Conservation (phyloP, 2,113 vertebrate species). For the Stictonetta naevosa region DNA sequence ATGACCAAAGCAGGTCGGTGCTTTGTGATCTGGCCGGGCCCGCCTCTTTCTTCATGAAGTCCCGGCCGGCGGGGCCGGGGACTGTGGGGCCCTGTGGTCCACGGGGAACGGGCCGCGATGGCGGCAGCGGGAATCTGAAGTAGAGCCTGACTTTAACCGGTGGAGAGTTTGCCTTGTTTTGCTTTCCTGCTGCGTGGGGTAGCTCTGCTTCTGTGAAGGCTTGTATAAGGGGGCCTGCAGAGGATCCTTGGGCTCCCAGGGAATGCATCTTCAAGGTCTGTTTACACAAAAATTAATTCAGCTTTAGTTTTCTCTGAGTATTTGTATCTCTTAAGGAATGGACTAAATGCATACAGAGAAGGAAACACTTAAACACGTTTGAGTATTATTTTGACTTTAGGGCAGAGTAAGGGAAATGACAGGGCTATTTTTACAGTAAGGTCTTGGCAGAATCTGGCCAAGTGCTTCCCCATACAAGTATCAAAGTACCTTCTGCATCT, state of each 20-base stretch:
- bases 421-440: not conserved
- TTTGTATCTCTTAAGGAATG: rapidly evolving
- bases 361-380: not conserved
- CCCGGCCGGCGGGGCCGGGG: not conserved
- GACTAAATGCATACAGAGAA: not conserved
- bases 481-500: not conserved
- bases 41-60: constrained; percentile 18
- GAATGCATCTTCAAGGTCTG: rapidly evolving
- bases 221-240: rapidly evolving
- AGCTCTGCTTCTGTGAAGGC: rapidly evolving
- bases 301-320: not conserved
- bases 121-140: rapidly evolving
- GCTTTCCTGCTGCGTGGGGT: rapidly evolving
- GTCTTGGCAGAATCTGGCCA: not conserved
- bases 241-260: rapidly evolving
- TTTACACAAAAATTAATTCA: not conserved
- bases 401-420: not conserved
- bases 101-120: not conserved
- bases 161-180: rapidly evolving
- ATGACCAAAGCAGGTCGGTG: constrained; percentile 80
- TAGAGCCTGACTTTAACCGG: not conserved
- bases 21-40: constrained; percentile 33
- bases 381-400: not conserved
- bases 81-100: not conserved
- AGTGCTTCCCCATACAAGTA: not conserved